These are phyloP conservation scores for Coregonus suidteri DNA, from an alignment of 2,797 vertebrate species.

Conservation along the genomic window DNA sequence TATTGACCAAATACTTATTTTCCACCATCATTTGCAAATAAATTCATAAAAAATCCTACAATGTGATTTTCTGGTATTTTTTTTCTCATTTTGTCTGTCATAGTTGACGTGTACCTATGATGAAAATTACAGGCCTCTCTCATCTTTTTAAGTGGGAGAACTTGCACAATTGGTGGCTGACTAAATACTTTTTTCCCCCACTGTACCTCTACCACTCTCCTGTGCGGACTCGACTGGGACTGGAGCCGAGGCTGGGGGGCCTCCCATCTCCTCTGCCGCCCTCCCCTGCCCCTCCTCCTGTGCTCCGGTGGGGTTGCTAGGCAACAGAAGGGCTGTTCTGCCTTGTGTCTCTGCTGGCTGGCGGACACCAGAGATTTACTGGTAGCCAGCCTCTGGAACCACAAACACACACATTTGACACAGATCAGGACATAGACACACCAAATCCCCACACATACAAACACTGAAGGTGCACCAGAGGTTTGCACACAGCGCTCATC, in stretches of 20 bases:
- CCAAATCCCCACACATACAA: not conserved
- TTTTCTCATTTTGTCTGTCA: too few relatives aligned
- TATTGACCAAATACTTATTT: too few relatives aligned
- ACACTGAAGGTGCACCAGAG: not conserved
- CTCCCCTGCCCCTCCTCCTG: not conserved
- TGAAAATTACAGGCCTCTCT: too few relatives aligned
- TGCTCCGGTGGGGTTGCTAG: not conserved
- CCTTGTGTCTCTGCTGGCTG: not conserved
- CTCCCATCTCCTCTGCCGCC: not conserved
- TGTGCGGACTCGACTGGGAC: not conserved
- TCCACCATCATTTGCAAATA: too few relatives aligned
- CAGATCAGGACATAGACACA: not conserved
- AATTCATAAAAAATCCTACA: too few relatives aligned
- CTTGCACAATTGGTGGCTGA: too few relatives aligned
- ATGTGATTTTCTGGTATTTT: too few relatives aligned
- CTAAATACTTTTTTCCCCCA: too few relatives aligned
- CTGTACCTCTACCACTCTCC: not conserved
- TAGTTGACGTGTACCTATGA: too few relatives aligned
- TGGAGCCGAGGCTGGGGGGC: not conserved
- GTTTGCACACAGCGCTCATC: too few relatives aligned
- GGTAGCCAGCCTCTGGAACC: not conserved
- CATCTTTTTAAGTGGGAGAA: too few relatives aligned
- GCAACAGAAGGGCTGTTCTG: not conserved
- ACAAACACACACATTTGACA: not conserved
- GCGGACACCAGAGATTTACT: not conserved